Evolutionary conservation across 2,797 vertebrate genomes (phyloP).

Genomic region (Xerus rutilus): DNA sequence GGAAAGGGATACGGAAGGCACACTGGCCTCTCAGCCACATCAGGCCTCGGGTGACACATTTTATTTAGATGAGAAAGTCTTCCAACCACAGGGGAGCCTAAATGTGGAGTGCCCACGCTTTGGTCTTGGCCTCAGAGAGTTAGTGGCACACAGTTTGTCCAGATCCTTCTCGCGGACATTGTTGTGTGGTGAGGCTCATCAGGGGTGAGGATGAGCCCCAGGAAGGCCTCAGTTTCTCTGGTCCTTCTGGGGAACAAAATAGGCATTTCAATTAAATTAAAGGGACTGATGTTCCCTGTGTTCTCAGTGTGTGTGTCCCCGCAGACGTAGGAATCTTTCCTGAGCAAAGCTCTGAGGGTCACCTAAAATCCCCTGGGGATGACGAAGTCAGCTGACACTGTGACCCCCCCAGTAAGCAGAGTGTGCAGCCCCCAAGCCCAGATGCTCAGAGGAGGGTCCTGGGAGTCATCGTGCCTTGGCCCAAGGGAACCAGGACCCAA

Average conservation of each 20-base stretch:
- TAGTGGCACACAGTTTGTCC: neutral
- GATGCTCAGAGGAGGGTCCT: too few species aligned
- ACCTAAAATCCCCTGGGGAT: too few species aligned
- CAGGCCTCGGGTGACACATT: fast-evolving
- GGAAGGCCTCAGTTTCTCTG: neutral
- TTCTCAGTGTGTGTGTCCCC: neutral
- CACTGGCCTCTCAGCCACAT: neutral
- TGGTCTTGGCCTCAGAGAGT: neutral
- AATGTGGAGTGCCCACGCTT: fast-evolving
- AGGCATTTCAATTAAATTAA: neutral
- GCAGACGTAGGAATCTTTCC: too few species aligned
- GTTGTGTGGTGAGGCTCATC: neutral
- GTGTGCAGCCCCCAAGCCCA: too few species aligned
- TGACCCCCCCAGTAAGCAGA: too few species aligned
- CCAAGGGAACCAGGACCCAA: too few species aligned
- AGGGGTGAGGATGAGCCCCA: too few species aligned
- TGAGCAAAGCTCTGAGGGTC: too few species aligned
- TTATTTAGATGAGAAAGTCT: neutral
- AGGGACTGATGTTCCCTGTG: neutral
- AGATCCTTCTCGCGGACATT: fast-evolving
- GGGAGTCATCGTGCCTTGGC: too few species aligned
- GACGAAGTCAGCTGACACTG: too few species aligned
- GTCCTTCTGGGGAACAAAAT: neutral
- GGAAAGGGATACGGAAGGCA: neutral
- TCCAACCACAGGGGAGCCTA: neutral